These are phyloP conservation scores for Pongo pygmaeus DNA, from an alignment of 2,113 vertebrate species.

Conservation along the genomic window DNA sequence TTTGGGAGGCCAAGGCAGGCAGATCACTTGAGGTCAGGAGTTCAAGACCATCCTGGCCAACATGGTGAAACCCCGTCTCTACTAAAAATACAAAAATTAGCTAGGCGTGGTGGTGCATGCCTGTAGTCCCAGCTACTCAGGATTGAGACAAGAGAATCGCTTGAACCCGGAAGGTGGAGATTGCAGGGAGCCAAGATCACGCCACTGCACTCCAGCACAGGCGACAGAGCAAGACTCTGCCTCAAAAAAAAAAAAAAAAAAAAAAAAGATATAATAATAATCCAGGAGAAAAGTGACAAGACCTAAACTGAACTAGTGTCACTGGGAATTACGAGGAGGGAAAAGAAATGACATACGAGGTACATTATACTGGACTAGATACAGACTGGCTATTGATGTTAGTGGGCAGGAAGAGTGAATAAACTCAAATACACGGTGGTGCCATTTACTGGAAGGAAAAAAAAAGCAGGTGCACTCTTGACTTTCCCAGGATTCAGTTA, in stretches of 20 bases:
- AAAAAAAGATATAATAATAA: neutral
- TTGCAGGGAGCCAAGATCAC: too few species aligned
- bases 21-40: too few species aligned
- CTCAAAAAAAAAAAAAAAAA: neutral
- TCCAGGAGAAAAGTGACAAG: constrained; percentile 20
- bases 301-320: neutral
- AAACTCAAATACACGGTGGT: neutral
- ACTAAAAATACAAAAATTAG: too few species aligned
- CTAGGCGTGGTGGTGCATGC: too few species aligned
- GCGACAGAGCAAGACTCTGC: too few species aligned
- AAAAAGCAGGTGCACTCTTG: neutral
- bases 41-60: too few species aligned
- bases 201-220: too few species aligned
- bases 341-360: neutral
- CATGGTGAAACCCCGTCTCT: too few species aligned
- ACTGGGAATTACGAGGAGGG: neutral
- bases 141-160: too few species aligned
- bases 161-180: too few species aligned
- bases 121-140: too few species aligned
- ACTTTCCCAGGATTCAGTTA: neutral
- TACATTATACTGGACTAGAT: neutral
- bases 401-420: neutral
- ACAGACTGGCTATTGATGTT: neutral
- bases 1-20: too few species aligned
- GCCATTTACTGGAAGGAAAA: neutral